Evolutionary conservation across 1,140 invertebrate species (phyloP).

Genomic region (Parapsyche elsis): DNA sequence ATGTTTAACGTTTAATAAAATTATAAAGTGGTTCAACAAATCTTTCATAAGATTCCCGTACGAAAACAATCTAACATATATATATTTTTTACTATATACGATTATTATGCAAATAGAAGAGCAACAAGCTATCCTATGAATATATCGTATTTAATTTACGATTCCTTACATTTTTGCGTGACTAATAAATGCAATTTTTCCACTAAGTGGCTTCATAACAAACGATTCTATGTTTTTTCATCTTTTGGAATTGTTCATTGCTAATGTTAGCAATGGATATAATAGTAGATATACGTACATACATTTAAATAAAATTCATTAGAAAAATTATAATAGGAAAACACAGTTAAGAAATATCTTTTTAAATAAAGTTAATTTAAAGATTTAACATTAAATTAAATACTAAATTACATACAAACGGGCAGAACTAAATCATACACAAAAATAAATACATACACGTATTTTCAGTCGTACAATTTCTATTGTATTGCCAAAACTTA

Average conservation of each 20-base stretch:
- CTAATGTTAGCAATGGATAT: background rate
- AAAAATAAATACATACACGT: too few species aligned
- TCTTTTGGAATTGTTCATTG: background rate
- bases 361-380: background rate
- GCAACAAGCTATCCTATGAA: too few species aligned
- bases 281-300: background rate
- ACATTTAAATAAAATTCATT: background rate
- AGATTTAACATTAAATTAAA: background rate
- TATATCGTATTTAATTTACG: too few species aligned
- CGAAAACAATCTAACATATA: too few species aligned
- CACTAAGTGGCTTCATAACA: conserved; percentile 10
- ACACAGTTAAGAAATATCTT: background rate
- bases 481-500: too few species aligned
- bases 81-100: too few species aligned
- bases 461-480: too few species aligned
- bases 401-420: background rate
- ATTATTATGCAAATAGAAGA: too few species aligned
- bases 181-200: background rate
- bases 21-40: too few species aligned
- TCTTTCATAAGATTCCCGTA: too few species aligned
- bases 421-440: background rate
- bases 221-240: background rate
- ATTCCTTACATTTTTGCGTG: too few species aligned
- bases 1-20: too few species aligned
- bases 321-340: background rate